Evolutionary conservation across 1,140 invertebrate species (phyloP), one percentile per base, ranked within the genome.

Genomic region (Drosophila equinoxialis): DNA sequence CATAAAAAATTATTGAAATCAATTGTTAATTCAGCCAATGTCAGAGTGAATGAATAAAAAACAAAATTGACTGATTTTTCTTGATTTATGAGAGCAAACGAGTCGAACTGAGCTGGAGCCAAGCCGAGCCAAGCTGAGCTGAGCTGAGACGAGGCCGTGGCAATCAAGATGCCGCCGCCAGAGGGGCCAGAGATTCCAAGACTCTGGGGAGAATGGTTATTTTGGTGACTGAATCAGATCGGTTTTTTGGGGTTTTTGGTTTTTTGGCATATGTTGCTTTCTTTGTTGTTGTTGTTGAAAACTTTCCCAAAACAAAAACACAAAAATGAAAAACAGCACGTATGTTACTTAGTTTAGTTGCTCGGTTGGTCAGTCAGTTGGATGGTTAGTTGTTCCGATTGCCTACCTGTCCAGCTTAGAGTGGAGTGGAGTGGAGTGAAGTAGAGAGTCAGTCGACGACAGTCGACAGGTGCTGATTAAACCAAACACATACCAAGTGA

Each of bases 1-100:
- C 85, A 85, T 85, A 87, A 87, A 86, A 89, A 89, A 89, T 86
- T 86, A 86, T 89, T 86, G 84, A 86, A 86, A 86, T 86, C 84
- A 86, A 86, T 86, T 86, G 83, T 86, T 86, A 89, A 89, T 86
- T 89, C 83, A 89, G 84, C 69, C 83, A 87, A 86, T 89, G 84
- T 83, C 84, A 89, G 84, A 89, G 79, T 86, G 83, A 89, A 30
- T 45, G 33, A 45, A 76, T 37, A 65, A 41, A 57, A 74, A 65
- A 86, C 82, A 85, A 87, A 87, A 86, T 87, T 86, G 82, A 87
- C 83, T 86, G 83, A 86, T 86, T 86, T 86, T 86, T 83, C 83
- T 82, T 86, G 83, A 86, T 86, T 86, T 86, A 86, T 86, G 83
- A 87, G 83, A 87, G 79, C 83, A 71, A 63, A 66, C 45, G 45